Conservation (phyloP, 2,888 invertebrate species). For the Stramonita haemastoma region DNA sequence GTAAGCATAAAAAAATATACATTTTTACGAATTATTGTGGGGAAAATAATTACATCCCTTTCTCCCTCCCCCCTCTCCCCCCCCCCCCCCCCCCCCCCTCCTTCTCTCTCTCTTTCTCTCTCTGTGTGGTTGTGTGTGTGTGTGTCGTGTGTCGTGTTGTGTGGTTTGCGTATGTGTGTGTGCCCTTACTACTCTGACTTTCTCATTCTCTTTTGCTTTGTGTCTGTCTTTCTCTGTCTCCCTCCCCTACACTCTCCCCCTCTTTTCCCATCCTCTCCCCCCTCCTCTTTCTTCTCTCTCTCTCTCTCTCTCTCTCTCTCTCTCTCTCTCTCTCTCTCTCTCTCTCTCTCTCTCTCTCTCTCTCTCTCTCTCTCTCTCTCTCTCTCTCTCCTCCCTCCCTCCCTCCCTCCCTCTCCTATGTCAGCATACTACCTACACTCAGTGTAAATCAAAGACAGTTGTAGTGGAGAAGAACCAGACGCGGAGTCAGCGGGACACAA, state of each 20-base stretch:
- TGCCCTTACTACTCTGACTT: too few relatives aligned
- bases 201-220: too few relatives aligned
- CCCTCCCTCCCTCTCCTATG: not conserved
- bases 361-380: slow-evolving; percentile 22
- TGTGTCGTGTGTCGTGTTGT: too few relatives aligned
- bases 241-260: too few relatives aligned
- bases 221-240: too few relatives aligned
- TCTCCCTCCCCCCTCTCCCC: not conserved
- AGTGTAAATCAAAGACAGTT: slow-evolving; percentile 29
- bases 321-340: not conserved
- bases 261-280: not conserved
- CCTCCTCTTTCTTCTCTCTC: not conserved
- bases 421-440: not conserved
- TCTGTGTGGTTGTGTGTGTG: too few relatives aligned
- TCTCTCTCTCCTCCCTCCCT: not conserved
- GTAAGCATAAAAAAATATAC: too few relatives aligned
- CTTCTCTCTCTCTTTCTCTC: not conserved
- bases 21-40: too few relatives aligned
- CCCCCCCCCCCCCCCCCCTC: not conserved
- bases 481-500: not conserved
- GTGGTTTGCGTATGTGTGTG: too few relatives aligned
- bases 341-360: not conserved
- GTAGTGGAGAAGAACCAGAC: slow-evolving; percentile 15
- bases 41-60: too few relatives aligned
- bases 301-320: not conserved